phyloP scores from a whole-genome alignment of 1,140 invertebrate genomes.

The Scaptomyza pallida region DNA sequence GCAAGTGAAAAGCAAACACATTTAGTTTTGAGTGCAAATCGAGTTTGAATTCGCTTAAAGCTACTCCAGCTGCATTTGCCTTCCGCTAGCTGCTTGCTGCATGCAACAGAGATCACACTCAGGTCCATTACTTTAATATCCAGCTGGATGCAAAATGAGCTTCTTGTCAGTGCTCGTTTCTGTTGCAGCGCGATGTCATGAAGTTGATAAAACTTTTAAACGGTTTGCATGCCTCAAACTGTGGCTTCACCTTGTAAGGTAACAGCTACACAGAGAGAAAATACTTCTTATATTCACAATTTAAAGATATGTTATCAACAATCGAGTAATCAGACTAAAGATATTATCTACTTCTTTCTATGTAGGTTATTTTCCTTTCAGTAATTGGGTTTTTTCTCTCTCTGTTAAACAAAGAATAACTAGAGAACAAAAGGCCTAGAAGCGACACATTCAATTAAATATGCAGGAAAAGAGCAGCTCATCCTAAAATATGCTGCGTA shows the following conservation, averaged over 20 bases:
- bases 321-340: no score
- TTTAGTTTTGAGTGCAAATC: slow-evolving; percentile 76
- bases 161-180: not conserved
- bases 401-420: not conserved
- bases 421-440: slow-evolving; percentile 10
- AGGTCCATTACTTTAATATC: not conserved
- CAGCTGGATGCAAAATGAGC: slow-evolving; percentile 13
- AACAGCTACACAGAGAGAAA: not conserved
- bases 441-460: slow-evolving; percentile 71
- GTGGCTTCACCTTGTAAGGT: not conserved
- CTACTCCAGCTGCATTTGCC: slow-evolving; percentile 28
- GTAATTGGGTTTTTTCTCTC: not conserved
- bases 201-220: slow-evolving; percentile 20
- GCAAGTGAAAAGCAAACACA: slow-evolving; percentile 74
- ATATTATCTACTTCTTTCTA: no score
- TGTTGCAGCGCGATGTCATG: not conserved
- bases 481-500: slow-evolving; percentile 49
- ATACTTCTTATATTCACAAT: no score
- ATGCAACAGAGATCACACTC: not conserved
- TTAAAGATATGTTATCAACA: no score
- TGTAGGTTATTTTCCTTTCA: no score
- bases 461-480: slow-evolving; percentile 55
- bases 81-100: not conserved
- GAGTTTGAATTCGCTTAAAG: slow-evolving; percentile 78
- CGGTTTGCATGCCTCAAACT: slow-evolving; percentile 4